A percentile compares a stretch with the other conserved stretches of the same genome.
Evolutionary conservation across 2,797 vertebrate genomes (phyloP).

Genomic region (Gadopsis marmoratus): DNA sequence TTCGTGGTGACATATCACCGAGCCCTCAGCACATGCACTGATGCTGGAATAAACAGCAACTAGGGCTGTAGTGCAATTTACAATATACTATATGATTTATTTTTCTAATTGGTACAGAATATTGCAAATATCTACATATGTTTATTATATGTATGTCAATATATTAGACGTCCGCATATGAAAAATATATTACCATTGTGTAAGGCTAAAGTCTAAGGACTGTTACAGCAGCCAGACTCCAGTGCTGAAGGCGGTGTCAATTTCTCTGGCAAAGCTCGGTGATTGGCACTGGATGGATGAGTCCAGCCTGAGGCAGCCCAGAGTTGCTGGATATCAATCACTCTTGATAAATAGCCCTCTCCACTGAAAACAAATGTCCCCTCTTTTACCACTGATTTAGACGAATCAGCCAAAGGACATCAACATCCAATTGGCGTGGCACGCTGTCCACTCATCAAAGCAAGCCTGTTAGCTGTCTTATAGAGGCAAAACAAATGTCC

Average conservation of each 20-base stretch:
- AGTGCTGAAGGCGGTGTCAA: constrained; percentile 48
- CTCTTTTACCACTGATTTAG: constrained; percentile 77
- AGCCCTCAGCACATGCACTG: not conserved
- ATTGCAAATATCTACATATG: not conserved
- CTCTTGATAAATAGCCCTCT: constrained; percentile 76
- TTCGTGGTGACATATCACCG: not conserved
- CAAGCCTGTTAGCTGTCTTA: constrained; percentile 65
- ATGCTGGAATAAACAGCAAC: not conserved
- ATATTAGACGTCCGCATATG: not conserved
- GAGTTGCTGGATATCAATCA: constrained; percentile 79
- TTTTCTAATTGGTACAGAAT: not conserved
- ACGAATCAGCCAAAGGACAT: constrained; percentile 78
- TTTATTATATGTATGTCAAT: constrained; percentile 3
- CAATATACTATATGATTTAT: not conserved
- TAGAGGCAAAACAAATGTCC: constrained; percentile 60
- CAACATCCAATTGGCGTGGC: constrained; percentile 62
- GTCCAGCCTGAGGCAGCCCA: constrained; percentile 70
- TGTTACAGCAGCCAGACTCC: constrained; percentile 29
- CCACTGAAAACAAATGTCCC: constrained; percentile 74
- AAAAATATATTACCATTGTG: constrained; percentile 15
- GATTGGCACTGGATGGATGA: constrained; percentile 77
- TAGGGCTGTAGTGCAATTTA: not conserved
- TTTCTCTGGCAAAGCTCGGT: constrained; percentile 67
- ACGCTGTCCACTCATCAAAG: constrained; percentile 66
- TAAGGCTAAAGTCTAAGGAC: constrained; percentile 6